These are phyloP conservation scores for Drosophila busckii DNA, from an alignment of 1,140 invertebrate genomes.

Conservation along the genomic window DNA sequence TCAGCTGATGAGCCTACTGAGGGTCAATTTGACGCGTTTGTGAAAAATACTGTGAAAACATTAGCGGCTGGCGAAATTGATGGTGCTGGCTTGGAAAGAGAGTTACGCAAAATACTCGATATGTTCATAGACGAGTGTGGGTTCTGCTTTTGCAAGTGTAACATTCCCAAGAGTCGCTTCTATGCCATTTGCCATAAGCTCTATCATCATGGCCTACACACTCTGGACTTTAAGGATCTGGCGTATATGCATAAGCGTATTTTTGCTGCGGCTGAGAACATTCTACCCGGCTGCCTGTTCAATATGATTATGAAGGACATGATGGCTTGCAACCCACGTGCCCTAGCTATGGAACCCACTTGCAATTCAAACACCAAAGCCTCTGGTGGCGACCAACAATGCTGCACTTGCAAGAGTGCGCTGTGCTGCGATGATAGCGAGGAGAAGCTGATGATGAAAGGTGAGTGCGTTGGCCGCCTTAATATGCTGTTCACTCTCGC, in stretches of 20 bases:
- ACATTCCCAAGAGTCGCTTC: constrained; percentile 58
- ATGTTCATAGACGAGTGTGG: constrained; percentile 61
- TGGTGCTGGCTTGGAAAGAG: constrained; percentile 41
- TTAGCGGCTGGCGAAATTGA: constrained; percentile 43
- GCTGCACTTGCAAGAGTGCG: constrained; percentile 47
- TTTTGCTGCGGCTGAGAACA: constrained; percentile 53
- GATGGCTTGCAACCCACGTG: constrained; percentile 8
- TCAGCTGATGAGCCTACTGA: constrained; percentile 16
- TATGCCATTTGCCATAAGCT: constrained; percentile 61
- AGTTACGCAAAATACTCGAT: constrained; percentile 57
- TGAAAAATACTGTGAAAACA: constrained; percentile 37
- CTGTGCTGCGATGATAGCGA: constrained; percentile 44
- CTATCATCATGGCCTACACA: constrained; percentile 50
- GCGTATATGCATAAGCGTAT: constrained; percentile 60
- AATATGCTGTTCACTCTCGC: no score
- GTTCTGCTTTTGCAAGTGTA: constrained; percentile 60
- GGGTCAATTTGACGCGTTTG: constrained; percentile 46
- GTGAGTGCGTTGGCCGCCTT: neutral
- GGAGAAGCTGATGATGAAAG: constrained; percentile 33
- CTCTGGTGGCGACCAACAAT: constrained; percentile 14
- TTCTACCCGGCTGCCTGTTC: constrained; percentile 54
- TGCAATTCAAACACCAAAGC: neutral
- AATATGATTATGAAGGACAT: constrained; percentile 57
- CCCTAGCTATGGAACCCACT: neutral
- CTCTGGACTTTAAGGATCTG: constrained; percentile 50